phyloP scores from a whole-genome alignment of 2,888 invertebrate genomes.

The Lithophane ornitopus region DNA sequence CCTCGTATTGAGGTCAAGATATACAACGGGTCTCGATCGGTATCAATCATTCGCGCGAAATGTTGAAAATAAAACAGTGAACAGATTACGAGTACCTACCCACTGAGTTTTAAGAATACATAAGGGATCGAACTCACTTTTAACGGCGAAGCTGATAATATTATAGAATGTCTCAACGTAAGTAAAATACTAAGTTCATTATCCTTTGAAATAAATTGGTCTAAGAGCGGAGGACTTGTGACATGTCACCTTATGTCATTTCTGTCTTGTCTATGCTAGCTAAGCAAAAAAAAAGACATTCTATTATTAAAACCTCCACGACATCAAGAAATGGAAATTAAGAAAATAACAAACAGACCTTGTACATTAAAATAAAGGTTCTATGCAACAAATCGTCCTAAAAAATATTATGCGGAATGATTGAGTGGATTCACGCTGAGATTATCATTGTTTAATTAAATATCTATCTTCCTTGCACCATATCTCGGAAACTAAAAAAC shows the following conservation, averaged over 20 bases:
- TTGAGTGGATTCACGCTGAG: slow-evolving; percentile 9
- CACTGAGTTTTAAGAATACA: slow-evolving; percentile 1
- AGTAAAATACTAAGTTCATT: slow-evolving; percentile 12
- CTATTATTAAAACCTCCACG: neutral
- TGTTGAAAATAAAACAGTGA: neutral
- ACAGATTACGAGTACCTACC: neutral
- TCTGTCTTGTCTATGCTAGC: neutral
- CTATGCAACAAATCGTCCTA: neutral
- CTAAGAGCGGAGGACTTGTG: neutral
- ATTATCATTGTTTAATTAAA: slow-evolving; percentile 23
- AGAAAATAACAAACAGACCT: neutral
- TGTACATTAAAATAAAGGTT: neutral
- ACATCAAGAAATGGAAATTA: neutral
- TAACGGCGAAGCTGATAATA: neutral
- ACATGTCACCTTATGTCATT: slow-evolving; percentile 4
- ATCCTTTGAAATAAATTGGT: neutral
- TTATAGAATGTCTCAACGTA: slow-evolving; percentile 36
- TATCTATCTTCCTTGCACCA: slow-evolving; percentile 29
- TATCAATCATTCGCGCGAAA: neutral
- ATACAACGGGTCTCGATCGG: no score
- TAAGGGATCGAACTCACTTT: neutral
- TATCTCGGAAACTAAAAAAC: no score
- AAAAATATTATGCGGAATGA: neutral
- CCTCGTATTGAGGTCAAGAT: neutral
- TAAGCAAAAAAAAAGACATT: neutral